These are phyloP conservation scores for Artibeus jamaicensis DNA, from an alignment of 2,797 vertebrate genomes.

Conservation along the genomic window DNA sequence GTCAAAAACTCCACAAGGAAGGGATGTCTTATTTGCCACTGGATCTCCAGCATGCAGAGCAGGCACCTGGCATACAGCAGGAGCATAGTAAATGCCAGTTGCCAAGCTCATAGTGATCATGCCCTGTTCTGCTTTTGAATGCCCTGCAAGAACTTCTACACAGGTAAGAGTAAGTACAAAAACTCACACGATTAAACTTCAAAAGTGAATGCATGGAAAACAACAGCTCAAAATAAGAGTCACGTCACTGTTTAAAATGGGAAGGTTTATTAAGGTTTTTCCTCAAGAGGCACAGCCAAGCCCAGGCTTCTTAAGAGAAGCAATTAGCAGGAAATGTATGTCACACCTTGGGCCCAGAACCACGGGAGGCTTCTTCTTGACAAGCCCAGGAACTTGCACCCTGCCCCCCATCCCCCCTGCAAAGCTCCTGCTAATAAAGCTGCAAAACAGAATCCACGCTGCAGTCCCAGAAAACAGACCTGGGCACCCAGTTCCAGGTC, in stretches of 20 bases:
- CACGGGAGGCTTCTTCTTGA: slow-evolving; percentile 13
- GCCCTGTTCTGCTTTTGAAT: not conserved
- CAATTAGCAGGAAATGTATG: slow-evolving; percentile 42
- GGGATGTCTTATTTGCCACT: not conserved
- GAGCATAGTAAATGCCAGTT: not conserved
- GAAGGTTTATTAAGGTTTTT: slow-evolving; percentile 71
- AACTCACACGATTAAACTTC: not conserved
- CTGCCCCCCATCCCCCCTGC: not conserved
- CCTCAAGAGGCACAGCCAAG: slow-evolving; percentile 52
- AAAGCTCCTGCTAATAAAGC: slow-evolving; percentile 10
- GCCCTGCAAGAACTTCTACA: not conserved
- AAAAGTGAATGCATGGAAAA: not conserved
- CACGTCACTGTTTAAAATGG: slow-evolving; percentile 51
- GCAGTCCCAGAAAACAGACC: slow-evolving; percentile 25
- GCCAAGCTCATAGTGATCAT: not conserved
- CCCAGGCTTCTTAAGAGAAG: slow-evolving; percentile 53
- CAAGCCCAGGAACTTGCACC: not conserved
- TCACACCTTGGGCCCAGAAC: slow-evolving; percentile 25
- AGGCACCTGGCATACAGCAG: not conserved
- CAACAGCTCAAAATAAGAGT: slow-evolving; percentile 51
- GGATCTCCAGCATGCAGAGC: not conserved
- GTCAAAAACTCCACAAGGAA: not conserved
- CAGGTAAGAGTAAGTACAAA: not conserved
- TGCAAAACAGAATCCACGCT: slow-evolving; percentile 32
- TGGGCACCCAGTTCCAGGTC: not conserved